Percentiles rank a stretch among this genome's conserved stretches.
Evolutionary conservation across 2,888 invertebrate species (phyloP).

Genomic region (Mayetiola destructor): DNA sequence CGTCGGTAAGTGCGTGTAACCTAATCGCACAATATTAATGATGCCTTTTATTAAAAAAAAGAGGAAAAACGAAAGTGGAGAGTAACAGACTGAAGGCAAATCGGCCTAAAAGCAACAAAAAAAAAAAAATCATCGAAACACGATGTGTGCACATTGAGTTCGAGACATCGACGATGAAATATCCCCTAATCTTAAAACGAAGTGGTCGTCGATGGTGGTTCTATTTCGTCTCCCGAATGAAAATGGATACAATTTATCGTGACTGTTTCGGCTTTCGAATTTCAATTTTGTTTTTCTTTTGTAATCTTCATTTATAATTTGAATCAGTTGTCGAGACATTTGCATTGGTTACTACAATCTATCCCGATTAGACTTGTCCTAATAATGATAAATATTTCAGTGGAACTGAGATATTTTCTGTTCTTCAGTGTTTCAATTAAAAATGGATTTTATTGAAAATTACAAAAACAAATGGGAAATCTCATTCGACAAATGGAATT

Average conservation of each 20-base stretch:
- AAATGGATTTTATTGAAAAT: too few relatives aligned
- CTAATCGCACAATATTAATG: conserved; percentile 11
- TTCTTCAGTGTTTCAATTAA: too few relatives aligned
- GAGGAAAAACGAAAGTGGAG: too few relatives aligned
- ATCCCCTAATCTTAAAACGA: not conserved
- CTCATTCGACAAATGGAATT: too few relatives aligned
- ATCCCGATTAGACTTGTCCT: not conserved
- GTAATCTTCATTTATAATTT: not conserved
- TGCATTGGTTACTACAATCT: conserved; percentile 4
- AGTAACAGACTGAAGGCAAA: not conserved
- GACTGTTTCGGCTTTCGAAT: not conserved
- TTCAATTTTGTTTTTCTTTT: not conserved
- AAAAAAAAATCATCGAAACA: not conserved
- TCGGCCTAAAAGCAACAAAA: not conserved
- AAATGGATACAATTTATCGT: conserved; percentile 7
- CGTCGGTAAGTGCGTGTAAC: not conserved
- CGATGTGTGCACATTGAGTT: too few relatives aligned
- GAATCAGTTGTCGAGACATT: not conserved
- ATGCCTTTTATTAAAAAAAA: conserved; percentile 11
- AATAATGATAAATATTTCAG: conserved; percentile 1
- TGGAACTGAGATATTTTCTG: too few relatives aligned
- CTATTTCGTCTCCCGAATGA: not conserved
- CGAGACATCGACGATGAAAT: not conserved
- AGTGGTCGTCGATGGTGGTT: not conserved
- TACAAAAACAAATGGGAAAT: too few relatives aligned